Evolutionary conservation across 1,140 invertebrate genomes (phyloP), one percentile per base, ranked within the genome.

Genomic region (Tetramorium alpestre): DNA sequence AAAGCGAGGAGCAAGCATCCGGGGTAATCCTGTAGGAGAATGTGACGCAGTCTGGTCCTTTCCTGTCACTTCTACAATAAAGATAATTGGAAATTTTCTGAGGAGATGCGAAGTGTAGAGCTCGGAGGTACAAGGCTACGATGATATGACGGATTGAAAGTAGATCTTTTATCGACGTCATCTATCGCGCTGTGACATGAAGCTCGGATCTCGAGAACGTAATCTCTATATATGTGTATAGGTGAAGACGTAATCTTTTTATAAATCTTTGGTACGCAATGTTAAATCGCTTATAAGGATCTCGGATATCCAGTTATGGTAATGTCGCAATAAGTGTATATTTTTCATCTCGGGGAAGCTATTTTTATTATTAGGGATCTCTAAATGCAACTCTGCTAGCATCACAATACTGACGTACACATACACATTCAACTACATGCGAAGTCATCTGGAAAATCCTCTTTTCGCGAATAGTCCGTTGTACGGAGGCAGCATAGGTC

Each of bases 1-100:
- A 93, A 93, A 93, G 92, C 91, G 91, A 92, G 89, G 78, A 92
- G 89, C 90, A 90, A 89, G 91, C 91, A 93, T 93, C 92, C 92
- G 90, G 91, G 90, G 91, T 93, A 93, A 93, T 93, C 91, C 92
- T 91, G 88, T 75, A 87, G 85, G 90, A 92, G 91, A 92, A 92
- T 92, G 92, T 90, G 90, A 93, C 88, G 92, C 88, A 93, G 92
- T 81, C 80, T 86, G 78, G 87, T 90, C 88, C 87, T 87, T 93
- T 92, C 91, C 91, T 93, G 90, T 92, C 91, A 84, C 73, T 81
- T 56, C 76, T 62, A 75, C 91, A 85, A 85, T 90, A 88, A 89
- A 92, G 92, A 87, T 93, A 93, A 92, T 93, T 93, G 92, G 89
- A 89, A 69, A 92, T 92, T 93, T 93, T 92, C 87, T 67, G 85